A percentile compares a stretch with the other conserved stretches of the same genome.
These are phyloP conservation scores for Saguinus imperator DNA, from an alignment of 2,113 vertebrate species.

Conservation along the genomic window DNA sequence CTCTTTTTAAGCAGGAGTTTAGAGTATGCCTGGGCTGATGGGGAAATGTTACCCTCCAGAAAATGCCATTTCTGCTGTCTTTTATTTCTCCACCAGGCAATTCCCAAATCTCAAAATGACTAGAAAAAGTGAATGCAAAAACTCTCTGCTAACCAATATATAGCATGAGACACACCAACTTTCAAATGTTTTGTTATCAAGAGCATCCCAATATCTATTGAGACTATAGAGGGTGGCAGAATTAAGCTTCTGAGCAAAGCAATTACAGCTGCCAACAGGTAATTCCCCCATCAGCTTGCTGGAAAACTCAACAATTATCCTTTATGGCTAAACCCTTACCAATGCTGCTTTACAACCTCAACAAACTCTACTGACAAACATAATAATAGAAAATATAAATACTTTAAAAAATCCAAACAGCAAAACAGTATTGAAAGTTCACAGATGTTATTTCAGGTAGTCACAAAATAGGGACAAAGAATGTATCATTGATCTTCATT, in stretches of 20 bases:
- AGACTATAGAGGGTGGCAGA: background rate
- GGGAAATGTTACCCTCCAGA: background rate
- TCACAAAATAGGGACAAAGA: background rate
- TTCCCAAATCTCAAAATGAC: background rate
- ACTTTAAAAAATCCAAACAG: background rate
- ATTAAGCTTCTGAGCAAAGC: background rate
- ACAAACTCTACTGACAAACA: constrained; percentile 7
- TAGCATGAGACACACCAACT: background rate
- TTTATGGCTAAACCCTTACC: constrained; percentile 15
- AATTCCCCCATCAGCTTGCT: background rate
- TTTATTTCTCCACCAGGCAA: background rate
- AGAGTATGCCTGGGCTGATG: background rate
- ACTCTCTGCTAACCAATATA: background rate
- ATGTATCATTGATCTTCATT: background rate
- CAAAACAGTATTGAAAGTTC: background rate
- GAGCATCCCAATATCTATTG: background rate
- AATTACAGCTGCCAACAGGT: background rate
- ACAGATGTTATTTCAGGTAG: background rate
- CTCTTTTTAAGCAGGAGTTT: background rate
- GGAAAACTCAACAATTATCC: background rate
- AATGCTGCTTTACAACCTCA: background rate
- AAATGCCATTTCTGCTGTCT: background rate
- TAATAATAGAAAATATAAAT: constrained; percentile 40
- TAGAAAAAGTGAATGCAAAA: background rate
- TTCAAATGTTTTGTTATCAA: background rate